Evolutionary conservation across 1,140 invertebrate genomes (phyloP), one percentile per base, ranked within the genome.

Genomic region (Chymomyza costata): DNA sequence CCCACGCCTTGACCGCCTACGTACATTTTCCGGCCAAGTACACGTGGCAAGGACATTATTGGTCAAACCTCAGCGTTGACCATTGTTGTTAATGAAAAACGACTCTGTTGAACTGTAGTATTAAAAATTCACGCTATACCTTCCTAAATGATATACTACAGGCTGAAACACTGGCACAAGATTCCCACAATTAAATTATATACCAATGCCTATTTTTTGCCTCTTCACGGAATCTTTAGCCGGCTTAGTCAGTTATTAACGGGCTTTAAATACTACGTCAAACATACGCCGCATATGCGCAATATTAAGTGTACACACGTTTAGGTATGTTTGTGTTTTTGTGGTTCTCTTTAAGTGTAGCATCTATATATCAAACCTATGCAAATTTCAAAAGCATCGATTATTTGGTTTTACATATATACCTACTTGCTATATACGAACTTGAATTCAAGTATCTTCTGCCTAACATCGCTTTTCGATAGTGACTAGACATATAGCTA

Each of bases 151-250:
- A 53, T 70, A 57, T 59, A 38, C 48, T n/a, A n/a, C n/a, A n/a
- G n/a, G n/a, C n/a, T 8, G 21, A 25, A 25, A 5, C 3, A 47
- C 65, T 63, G 50, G 48, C 57, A 60, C 53, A 16, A 38, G 58
- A 43, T 76, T 76, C 71, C 54, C 71, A 76, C 73, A 76, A 78
- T 76, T 76, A 78, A 67, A 54, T 66, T 18, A 32, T 41, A 76
- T 47, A 31, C 38, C 38, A 38, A 25, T 25, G 21, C 21, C 8
- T 25, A 8, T 25, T 25, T 25, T 25, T 8, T 3, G 3, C 21
- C 21, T 25, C 21, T 25, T 25, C 3, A 3, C 21, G n/a, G 44
- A 56, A 56, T 48, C 46, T 25, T 28, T 28, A 50, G 37, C 14
- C 35, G 35, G 28, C 25, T 31, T 7, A 2, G 11, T 10, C 13